Evolutionary conservation across 2,113 vertebrate genomes (phyloP).

Genomic region (Callithrix jacchus): DNA sequence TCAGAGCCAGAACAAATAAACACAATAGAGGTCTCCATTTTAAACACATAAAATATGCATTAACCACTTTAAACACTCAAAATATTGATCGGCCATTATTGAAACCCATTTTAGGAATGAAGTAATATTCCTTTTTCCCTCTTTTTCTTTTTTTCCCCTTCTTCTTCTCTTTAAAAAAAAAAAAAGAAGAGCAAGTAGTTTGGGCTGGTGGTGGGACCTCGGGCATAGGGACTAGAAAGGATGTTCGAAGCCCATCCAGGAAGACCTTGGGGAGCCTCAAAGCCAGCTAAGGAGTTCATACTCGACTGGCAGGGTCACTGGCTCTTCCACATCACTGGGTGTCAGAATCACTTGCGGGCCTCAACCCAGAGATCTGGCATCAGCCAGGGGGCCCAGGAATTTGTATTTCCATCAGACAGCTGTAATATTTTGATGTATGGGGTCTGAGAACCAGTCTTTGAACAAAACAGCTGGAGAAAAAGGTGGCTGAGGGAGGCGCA

Average conservation of each 20-base stretch:
- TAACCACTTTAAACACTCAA: too few relatives aligned
- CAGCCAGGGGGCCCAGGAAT: not conserved
- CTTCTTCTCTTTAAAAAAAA: too few relatives aligned
- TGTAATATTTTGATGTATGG: not conserved
- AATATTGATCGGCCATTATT: too few relatives aligned
- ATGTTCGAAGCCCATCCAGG: not conserved
- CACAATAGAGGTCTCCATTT: too few relatives aligned
- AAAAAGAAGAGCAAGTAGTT: not conserved
- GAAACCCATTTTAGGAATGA: too few relatives aligned
- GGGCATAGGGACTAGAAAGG: too few relatives aligned
- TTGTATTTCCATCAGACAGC: not conserved
- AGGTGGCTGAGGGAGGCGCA: not conserved
- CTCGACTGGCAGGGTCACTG: too few relatives aligned
- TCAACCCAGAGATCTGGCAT: not conserved
- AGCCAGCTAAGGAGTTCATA: fast-evolving
- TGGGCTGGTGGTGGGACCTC: not conserved
- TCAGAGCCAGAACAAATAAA: too few relatives aligned
- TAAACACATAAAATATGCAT: too few relatives aligned
- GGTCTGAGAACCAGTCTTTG: not conserved
- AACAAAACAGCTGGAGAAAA: not conserved
- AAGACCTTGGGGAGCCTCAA: not conserved
- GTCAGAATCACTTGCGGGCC: not conserved
- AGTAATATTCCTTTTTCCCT: too few relatives aligned
- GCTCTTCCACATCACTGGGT: not conserved
- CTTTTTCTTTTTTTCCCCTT: too few relatives aligned